Evolutionary conservation across 2,888 invertebrate species (phyloP), one percentile per base, ranked within the genome.

Genomic region (Magallana nippona): DNA sequence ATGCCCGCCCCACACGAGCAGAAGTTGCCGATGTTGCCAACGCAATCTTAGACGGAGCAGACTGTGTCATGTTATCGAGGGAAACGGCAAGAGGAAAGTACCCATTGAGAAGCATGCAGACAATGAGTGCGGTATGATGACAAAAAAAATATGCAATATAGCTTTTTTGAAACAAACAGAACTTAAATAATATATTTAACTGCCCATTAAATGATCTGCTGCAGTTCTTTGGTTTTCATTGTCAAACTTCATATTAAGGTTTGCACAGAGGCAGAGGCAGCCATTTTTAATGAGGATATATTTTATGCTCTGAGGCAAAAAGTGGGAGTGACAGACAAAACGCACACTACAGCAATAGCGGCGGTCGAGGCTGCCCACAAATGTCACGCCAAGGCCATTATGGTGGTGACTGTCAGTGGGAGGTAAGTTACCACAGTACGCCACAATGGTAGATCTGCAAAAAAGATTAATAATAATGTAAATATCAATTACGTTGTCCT

Each of bases 1-100:
- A 98, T 94, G 98, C 99, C 0, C 96, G 98, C 1, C 97, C 99
- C 1, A 99, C 99, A 0, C 96, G 99, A 92, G 99, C 99, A 3
- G 99, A 99, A 95, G 97, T 97, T 78, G 98, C 98, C 0, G 98
- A 98, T 95, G 99, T 99, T 0, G 99, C 99, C 84, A 99, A 99
- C 95, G 99, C 99, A 1, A 96, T 99, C 91, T 95, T 99, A 77
- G 99, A 99, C 94, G 99, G 99, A 3, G 98, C 98, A 5, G 99
- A 99, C 94, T 98, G 98, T 94, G 98, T 99, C 58, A 99, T 99
- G 99, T 95, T 99, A 94, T 98, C 98, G 0, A 98, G 98, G 15
- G 99, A 99, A 95, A 99, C 99, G 0, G 99, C 99, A 83, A 98
- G 98, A 95, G 99, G 99, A 78, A 97, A 97, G 91, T 98, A 98